These are phyloP conservation scores for Trichonephila inaurata DNA, from an alignment of 1,140 invertebrate species.

Conservation along the genomic window DNA sequence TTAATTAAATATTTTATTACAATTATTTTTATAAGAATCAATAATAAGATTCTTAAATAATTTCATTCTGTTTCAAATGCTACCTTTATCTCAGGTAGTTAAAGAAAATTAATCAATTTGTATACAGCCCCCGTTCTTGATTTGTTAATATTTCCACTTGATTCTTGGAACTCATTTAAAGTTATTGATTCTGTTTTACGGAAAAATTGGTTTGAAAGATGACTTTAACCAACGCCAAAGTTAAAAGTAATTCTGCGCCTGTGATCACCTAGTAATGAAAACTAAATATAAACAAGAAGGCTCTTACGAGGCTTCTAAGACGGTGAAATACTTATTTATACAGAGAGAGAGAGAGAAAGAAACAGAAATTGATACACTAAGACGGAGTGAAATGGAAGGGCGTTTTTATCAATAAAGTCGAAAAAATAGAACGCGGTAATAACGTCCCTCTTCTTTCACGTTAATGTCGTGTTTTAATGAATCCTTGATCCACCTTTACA, in stretches of 20 bases:
- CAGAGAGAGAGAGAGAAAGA: neutral
- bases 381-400: neutral
- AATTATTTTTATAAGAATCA: too few relatives aligned
- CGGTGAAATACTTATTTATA: neutral
- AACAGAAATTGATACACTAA: neutral
- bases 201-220: conserved; percentile 10
- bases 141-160: neutral
- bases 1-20: too few relatives aligned
- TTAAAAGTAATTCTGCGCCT: neutral
- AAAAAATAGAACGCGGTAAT: conserved; percentile 16
- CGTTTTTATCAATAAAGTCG: conserved; percentile 22
- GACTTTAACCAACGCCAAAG: conserved; percentile 12
- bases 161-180: conserved; percentile 46
- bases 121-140: too few relatives aligned
- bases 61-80: too few relatives aligned
- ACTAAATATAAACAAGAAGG: conserved; percentile 15
- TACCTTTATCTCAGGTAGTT: too few relatives aligned
- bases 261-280: neutral
- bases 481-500: conserved; percentile 16
- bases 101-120: too few relatives aligned
- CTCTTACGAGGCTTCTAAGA: neutral
- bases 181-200: conserved; percentile 52
- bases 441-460: conserved; percentile 2
- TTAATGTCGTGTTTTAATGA: conserved; percentile 58
- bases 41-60: too few relatives aligned